Conservation (phyloP, 37 sponge, comb jelly and placozoan genomes). For the Tethya wilhelma region DNA sequence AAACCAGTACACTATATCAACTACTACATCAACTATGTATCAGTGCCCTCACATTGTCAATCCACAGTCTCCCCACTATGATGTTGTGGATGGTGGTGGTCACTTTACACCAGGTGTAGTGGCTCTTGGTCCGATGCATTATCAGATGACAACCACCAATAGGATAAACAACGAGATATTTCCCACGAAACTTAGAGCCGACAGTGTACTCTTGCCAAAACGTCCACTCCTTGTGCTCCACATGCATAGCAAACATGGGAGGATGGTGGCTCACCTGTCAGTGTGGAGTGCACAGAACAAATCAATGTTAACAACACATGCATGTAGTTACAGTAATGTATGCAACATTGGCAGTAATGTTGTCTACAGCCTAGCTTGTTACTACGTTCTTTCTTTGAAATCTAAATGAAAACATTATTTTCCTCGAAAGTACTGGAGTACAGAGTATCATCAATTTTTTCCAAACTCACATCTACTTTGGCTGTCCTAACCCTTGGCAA, state of each 20-base stretch:
- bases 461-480: no score
- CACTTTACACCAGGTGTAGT: conserved; percentile 92
- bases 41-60: conserved; percentile 83
- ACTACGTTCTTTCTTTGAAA: no score
- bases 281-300: neutral
- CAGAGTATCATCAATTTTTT: no score
- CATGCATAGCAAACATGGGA: conserved; percentile 90
- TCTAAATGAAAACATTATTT: no score
- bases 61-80: conserved; percentile 96
- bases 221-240: conserved; percentile 92
- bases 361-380: neutral
- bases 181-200: conserved; percentile 97
- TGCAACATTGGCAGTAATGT: neutral
- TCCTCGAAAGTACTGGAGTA: no score
- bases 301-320: neutral
- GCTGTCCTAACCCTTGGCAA: no score
- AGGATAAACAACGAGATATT: conserved; percentile 87
- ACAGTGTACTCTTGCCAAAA: conserved; percentile 96
- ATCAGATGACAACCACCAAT: conserved; percentile 85
- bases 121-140: conserved; percentile 82
- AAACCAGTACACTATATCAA: neutral
- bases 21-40: neutral
- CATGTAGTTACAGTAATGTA: neutral
- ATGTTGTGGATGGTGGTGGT: conserved; percentile 94
- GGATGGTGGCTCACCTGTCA: conserved; percentile 97